A percentile compares a stretch with the other conserved stretches of the same genome.
These are phyloP conservation scores for Lagopus muta DNA, from an alignment of 2,113 vertebrate genomes.

Conservation along the genomic window DNA sequence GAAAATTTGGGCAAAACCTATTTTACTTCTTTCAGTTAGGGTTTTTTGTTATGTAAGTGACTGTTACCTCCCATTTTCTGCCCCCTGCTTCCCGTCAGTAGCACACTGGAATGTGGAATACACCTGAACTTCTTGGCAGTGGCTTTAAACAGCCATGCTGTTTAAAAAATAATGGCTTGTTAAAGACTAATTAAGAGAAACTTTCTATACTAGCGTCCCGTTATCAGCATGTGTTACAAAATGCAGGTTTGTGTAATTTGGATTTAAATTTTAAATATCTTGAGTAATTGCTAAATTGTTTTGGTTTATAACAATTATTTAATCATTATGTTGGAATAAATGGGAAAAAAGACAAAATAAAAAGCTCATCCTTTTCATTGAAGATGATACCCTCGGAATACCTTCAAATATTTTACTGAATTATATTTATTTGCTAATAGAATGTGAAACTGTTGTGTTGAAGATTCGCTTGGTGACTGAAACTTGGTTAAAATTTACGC, in stretches of 20 bases:
- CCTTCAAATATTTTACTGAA: slow-evolving; percentile 32
- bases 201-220: slow-evolving; percentile 14
- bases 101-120: slow-evolving; percentile 7
- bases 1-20: background rate
- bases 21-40: slow-evolving; percentile 28
- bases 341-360: slow-evolving; percentile 61
- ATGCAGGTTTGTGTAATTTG: slow-evolving; percentile 59
- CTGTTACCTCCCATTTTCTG: slow-evolving; percentile 20
- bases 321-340: slow-evolving; percentile 64
- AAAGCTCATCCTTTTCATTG: slow-evolving; percentile 59
- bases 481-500: slow-evolving; percentile 36
- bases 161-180: slow-evolving; percentile 18
- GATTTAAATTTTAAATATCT: slow-evolving; percentile 44
- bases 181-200: background rate
- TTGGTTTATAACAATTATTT: slow-evolving; percentile 48
- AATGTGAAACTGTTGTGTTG: slow-evolving; percentile 34
- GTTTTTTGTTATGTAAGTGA: slow-evolving; percentile 38
- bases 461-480: slow-evolving; percentile 41
- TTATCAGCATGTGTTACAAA: slow-evolving; percentile 46
- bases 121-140: slow-evolving; percentile 15
- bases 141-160: slow-evolving; percentile 53
- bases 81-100: background rate
- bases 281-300: slow-evolving; percentile 44
- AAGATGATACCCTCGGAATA: slow-evolving; percentile 44
- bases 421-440: slow-evolving; percentile 38